Percentiles rank a stretch among this genome's conserved stretches.
Evolutionary conservation across 2,888 invertebrate genomes (phyloP).

Genomic region (Limulus polyphemus): DNA sequence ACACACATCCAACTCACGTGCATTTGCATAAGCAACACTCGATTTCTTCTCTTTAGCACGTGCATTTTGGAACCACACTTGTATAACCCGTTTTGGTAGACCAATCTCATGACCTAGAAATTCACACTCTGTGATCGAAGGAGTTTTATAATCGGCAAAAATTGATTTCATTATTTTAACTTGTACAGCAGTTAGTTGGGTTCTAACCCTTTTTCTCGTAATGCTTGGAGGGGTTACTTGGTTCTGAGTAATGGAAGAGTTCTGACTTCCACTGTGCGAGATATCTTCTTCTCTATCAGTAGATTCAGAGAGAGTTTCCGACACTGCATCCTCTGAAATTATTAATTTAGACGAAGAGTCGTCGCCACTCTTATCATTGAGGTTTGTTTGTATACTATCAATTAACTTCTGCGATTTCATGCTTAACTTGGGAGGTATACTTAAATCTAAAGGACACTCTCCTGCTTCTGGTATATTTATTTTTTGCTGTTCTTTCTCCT

Average conservation of each 20-base stretch:
- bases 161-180: slow-evolving; percentile 88
- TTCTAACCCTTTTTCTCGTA: slow-evolving; percentile 87
- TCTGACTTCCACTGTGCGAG: slow-evolving; percentile 15
- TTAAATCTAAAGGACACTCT: slow-evolving; percentile 61
- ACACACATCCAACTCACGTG: slow-evolving; percentile 29
- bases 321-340: slow-evolving; percentile 19
- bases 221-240: slow-evolving; percentile 44
- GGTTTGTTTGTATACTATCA: slow-evolving; percentile 11
- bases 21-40: slow-evolving; percentile 42
- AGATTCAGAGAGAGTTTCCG: slow-evolving; percentile 23
- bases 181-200: slow-evolving; percentile 64
- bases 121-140: slow-evolving; percentile 96
- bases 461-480: neutral
- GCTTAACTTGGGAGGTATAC: slow-evolving; percentile 46
- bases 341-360: slow-evolving; percentile 14
- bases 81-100: slow-evolving; percentile 77
- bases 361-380: slow-evolving; percentile 13
- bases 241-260: slow-evolving; percentile 11
- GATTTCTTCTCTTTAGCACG: slow-evolving; percentile 94
- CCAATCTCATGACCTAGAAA: slow-evolving; percentile 78
- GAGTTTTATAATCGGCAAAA: slow-evolving; percentile 90
- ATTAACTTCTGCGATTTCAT: slow-evolving; percentile 14
- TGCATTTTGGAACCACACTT: slow-evolving; percentile 95
- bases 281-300: slow-evolving; percentile 20
- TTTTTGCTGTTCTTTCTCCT: too few relatives aligned